Evolutionary conservation across 1,140 invertebrate genomes (phyloP).

Genomic region (Dryas iulia): DNA sequence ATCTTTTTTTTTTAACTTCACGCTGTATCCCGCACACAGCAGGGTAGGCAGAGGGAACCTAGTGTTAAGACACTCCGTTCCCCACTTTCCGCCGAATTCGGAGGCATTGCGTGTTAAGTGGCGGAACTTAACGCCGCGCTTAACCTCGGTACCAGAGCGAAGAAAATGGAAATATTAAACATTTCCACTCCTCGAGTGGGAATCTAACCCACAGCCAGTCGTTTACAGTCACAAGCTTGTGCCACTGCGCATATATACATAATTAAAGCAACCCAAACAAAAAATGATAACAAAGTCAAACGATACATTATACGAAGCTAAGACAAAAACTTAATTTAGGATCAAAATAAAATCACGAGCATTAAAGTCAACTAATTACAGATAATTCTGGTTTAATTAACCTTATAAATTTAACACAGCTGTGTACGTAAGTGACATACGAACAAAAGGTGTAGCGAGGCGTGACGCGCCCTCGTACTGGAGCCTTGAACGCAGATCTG

Average conservation of each 20-base stretch:
- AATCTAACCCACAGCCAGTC: no score
- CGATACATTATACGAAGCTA: background rate
- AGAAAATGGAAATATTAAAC: no score
- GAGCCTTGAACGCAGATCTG: background rate
- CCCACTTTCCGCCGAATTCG: no score
- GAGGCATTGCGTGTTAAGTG: background rate
- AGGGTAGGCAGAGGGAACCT: background rate
- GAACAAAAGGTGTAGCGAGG: constrained; percentile 19
- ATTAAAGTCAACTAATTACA: constrained; percentile 33
- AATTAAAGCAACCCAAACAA: background rate
- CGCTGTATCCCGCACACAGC: background rate
- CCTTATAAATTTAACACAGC: constrained; percentile 30
- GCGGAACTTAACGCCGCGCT: background rate
- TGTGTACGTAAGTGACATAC: background rate
- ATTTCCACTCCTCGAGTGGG: no score
- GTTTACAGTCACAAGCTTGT: no score
- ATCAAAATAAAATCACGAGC: constrained; percentile 17
- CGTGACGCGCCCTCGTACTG: background rate
- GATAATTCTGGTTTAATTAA: constrained; percentile 32
- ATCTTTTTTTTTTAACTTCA: background rate
- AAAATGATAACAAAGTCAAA: background rate
- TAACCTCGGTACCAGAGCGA: no score
- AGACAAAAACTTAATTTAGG: constrained; percentile 6
- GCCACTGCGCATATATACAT: no score
- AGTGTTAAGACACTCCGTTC: background rate